These are phyloP conservation scores for Pristionchus mayeri DNA, from an alignment of 2,888 invertebrate genomes.

Conservation along the genomic window DNA sequence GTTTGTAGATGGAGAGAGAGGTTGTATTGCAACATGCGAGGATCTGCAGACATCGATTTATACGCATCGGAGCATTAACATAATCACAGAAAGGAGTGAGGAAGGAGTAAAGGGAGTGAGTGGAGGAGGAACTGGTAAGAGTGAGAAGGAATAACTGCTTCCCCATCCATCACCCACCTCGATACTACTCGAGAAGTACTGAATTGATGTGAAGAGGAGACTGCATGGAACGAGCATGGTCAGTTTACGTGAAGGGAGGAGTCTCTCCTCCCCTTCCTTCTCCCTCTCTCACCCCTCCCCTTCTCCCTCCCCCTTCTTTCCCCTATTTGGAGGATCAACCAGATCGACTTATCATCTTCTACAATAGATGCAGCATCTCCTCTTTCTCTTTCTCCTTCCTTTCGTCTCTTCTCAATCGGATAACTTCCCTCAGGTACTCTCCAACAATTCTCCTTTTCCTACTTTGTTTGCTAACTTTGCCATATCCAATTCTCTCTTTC, in stretches of 20 bases:
- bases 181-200: constrained; percentile 20
- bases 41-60: neutral
- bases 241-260: neutral
- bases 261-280: neutral
- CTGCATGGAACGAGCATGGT: constrained; percentile 34
- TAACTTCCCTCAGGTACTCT: neutral
- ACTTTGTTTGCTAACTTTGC: constrained; percentile 4
- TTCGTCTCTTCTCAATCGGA: neutral
- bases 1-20: constrained; percentile 18
- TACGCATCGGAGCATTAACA: neutral
- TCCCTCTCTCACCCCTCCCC: neutral
- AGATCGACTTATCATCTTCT: constrained; percentile 21
- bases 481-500: too few relatives aligned
- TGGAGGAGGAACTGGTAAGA: neutral
- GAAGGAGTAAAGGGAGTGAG: neutral
- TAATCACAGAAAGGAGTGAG: neutral
- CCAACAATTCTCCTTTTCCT: neutral
- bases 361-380: constrained; percentile 2
- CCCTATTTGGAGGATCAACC: neutral
- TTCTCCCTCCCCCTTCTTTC: constrained; percentile 16
- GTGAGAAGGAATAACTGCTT: neutral
- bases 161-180: constrained; percentile 18
- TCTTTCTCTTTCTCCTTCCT: constrained; percentile 45
- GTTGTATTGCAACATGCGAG: constrained; percentile 21
- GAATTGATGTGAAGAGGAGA: constrained; percentile 36